These are phyloP conservation scores for Hozukius guyotensis DNA, from an alignment of 2,797 vertebrate genomes.

Conservation along the genomic window DNA sequence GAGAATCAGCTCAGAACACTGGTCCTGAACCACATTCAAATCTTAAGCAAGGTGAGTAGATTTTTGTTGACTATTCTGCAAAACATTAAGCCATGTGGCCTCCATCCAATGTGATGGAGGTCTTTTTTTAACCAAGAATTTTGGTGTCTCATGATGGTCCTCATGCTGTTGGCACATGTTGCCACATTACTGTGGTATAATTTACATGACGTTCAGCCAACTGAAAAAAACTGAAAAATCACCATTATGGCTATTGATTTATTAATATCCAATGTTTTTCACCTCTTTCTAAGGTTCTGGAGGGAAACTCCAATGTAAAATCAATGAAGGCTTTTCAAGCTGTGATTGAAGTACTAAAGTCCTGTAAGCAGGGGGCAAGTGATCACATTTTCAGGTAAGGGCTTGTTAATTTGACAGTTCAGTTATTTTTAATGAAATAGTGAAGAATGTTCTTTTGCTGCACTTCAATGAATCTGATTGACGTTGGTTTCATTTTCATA, in stretches of 20 bases:
- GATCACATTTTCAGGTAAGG: constrained; percentile 35
- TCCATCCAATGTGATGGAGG: background rate
- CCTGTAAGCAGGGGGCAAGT: constrained; percentile 28
- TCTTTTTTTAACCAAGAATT: background rate
- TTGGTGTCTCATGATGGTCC: background rate
- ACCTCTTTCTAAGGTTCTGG: constrained; percentile 27
- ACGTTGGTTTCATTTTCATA: background rate
- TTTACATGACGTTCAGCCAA: background rate
- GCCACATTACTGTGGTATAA: background rate
- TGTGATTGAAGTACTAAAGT: constrained; percentile 38
- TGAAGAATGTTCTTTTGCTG: background rate
- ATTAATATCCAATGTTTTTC: background rate
- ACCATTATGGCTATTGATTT: background rate
- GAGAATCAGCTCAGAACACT: constrained; percentile 22
- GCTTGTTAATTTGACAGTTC: background rate
- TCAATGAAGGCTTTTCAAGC: constrained; percentile 28
- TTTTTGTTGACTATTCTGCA: background rate
- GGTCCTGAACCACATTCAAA: constrained; percentile 2
- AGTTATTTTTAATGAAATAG: background rate
- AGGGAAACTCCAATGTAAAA: constrained; percentile 38
- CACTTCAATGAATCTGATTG: background rate
- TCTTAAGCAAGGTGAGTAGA: constrained; percentile 29
- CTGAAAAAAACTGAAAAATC: background rate
- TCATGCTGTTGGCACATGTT: background rate
- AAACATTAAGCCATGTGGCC: background rate